These are phyloP conservation scores for Tenrec ecaudatus DNA, from an alignment of 2,113 vertebrate species.

Conservation along the genomic window DNA sequence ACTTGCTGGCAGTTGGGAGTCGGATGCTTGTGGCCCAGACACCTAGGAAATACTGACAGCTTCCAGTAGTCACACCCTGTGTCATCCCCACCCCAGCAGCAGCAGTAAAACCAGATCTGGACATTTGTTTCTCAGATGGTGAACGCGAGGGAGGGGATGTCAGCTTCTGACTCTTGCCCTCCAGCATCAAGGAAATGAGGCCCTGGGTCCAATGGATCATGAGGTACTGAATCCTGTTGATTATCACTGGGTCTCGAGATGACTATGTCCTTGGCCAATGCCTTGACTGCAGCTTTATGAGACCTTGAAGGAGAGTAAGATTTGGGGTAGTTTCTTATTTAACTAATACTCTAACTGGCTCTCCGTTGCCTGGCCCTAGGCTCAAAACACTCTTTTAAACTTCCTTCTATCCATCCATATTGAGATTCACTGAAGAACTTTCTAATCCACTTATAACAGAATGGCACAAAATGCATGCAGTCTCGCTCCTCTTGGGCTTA, in stretches of 20 bases:
- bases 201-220: background rate
- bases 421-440: background rate
- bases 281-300: background rate
- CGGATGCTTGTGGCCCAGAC: background rate
- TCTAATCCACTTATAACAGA: background rate
- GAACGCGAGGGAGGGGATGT: background rate
- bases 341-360: background rate
- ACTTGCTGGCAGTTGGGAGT: too few species aligned
- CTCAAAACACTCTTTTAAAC: background rate
- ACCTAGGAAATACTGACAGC: background rate
- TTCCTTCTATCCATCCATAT: background rate
- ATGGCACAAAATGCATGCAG: background rate
- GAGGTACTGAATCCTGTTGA: background rate
- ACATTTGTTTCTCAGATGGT: background rate
- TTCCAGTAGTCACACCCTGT: background rate
- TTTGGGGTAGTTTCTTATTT: background rate
- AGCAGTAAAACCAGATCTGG: background rate
- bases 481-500: constrained; percentile 5
- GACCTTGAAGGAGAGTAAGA: background rate
- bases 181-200: background rate
- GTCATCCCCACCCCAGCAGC: too few species aligned
- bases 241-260: background rate
- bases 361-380: background rate
- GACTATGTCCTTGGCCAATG: background rate
- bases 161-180: background rate